These are phyloP conservation scores for Periophthalmus modestus DNA, from an alignment of 2,113 vertebrate genomes.

Conservation along the genomic window DNA sequence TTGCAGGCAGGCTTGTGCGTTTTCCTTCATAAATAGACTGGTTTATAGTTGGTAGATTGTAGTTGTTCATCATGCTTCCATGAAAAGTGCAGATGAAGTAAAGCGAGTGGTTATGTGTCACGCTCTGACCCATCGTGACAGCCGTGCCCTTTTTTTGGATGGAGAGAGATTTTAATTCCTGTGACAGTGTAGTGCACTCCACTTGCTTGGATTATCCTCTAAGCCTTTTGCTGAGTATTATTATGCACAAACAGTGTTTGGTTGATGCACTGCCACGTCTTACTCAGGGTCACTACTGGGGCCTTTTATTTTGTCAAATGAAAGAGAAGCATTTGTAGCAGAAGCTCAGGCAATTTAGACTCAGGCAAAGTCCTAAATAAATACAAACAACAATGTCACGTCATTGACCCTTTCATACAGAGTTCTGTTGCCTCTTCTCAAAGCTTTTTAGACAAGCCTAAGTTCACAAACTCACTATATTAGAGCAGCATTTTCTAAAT, in stretches of 20 bases:
- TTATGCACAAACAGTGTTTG: conserved; percentile 41
- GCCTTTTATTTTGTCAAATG: conserved; percentile 49
- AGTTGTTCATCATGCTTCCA: background rate
- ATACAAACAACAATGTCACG: conserved; percentile 50
- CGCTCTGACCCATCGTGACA: conserved; percentile 46
- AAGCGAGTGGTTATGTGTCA: conserved; percentile 38
- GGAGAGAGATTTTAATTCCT: conserved; percentile 71
- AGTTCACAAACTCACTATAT: conserved; percentile 17
- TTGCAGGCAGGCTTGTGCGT: too few species aligned
- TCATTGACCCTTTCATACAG: conserved; percentile 34
- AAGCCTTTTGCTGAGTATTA: conserved; percentile 75
- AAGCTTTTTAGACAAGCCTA: conserved; percentile 37
- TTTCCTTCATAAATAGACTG: too few species aligned
- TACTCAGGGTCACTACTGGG: conserved; percentile 28
- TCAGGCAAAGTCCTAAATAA: conserved; percentile 57
- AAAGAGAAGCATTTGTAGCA: conserved; percentile 32
- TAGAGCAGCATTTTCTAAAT: background rate
- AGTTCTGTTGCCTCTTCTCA: conserved; percentile 36
- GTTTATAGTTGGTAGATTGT: too few species aligned
- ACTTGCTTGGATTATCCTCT: conserved; percentile 74
- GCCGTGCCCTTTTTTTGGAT: conserved; percentile 61
- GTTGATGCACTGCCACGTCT: conserved; percentile 29
- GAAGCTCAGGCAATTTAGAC: conserved; percentile 42
- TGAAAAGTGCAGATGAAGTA: conserved; percentile 7
- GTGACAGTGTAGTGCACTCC: conserved; percentile 67